phyloP scores from a whole-genome alignment of 2,797 vertebrate species.

The Enteromius anoplus region DNA sequence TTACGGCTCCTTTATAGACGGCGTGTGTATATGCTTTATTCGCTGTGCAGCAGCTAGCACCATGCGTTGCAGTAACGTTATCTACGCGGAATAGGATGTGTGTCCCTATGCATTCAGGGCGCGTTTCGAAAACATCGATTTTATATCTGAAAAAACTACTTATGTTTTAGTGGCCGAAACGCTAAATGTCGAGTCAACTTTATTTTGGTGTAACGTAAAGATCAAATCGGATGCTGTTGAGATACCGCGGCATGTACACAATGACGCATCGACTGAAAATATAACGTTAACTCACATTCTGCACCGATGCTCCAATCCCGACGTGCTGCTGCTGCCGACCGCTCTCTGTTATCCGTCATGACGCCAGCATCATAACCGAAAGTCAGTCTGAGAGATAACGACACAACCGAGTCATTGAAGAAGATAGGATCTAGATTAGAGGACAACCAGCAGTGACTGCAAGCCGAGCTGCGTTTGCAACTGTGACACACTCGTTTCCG shows the following conservation, averaged over 20 bases:
- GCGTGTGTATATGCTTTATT: not conserved
- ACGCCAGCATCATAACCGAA: not conserved
- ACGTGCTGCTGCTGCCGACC: not conserved
- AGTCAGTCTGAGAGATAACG: too few species aligned
- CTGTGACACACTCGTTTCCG: not conserved
- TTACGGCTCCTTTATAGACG: not conserved
- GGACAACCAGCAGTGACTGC: not conserved
- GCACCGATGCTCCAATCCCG: not conserved
- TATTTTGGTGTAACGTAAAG: not conserved
- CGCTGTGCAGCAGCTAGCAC: not conserved
- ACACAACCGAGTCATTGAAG: not conserved
- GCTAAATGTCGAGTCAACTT: not conserved
- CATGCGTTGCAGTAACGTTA: not conserved
- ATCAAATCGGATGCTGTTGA: not conserved
- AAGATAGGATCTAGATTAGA: not conserved
- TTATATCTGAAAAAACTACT: not conserved
- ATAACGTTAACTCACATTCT: not conserved
- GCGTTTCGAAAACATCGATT: not conserved
- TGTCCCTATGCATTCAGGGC: not conserved
- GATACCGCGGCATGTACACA: not conserved
- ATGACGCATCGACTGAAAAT: not conserved
- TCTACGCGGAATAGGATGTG: not conserved
- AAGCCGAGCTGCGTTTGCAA: not conserved
- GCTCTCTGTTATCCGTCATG: not conserved
- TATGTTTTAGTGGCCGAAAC: not conserved